phyloP scores from a whole-genome alignment of 2,113 vertebrate genomes.

The Ceuthmochares aereus region DNA sequence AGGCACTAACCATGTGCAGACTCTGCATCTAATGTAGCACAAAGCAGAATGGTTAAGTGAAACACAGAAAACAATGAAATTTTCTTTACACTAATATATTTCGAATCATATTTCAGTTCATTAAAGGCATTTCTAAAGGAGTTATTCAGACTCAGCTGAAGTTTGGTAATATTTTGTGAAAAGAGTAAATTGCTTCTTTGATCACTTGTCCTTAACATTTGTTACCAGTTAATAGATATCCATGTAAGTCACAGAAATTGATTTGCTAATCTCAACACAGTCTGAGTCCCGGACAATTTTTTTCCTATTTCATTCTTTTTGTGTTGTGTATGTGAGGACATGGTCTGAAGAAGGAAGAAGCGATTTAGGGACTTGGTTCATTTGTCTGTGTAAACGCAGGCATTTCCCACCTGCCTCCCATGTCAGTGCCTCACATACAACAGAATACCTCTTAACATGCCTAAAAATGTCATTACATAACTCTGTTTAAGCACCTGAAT shows the following conservation, averaged over 20 bases:
- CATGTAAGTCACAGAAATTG: background rate
- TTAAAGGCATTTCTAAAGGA: background rate
- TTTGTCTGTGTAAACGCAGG: background rate
- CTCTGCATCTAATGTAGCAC: background rate
- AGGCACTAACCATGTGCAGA: background rate
- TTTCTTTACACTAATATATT: background rate
- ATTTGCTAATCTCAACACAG: background rate
- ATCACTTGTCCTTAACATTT: background rate
- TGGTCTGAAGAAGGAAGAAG: background rate
- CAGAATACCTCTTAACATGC: background rate
- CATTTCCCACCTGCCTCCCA: background rate
- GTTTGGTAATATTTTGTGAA: background rate
- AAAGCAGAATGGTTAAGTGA: background rate
- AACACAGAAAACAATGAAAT: background rate
- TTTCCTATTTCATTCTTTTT: background rate
- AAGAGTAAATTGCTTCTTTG: background rate
- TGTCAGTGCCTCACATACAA: background rate
- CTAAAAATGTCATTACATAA: background rate
- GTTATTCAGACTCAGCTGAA: background rate
- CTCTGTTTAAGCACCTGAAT: background rate
- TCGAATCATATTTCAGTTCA: background rate
- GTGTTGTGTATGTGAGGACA: background rate
- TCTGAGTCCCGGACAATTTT: background rate
- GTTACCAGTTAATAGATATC: background rate
- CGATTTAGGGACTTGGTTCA: background rate